Conservation (phyloP, 2,888 invertebrate species). For the Drosophila meridionalis region DNA sequence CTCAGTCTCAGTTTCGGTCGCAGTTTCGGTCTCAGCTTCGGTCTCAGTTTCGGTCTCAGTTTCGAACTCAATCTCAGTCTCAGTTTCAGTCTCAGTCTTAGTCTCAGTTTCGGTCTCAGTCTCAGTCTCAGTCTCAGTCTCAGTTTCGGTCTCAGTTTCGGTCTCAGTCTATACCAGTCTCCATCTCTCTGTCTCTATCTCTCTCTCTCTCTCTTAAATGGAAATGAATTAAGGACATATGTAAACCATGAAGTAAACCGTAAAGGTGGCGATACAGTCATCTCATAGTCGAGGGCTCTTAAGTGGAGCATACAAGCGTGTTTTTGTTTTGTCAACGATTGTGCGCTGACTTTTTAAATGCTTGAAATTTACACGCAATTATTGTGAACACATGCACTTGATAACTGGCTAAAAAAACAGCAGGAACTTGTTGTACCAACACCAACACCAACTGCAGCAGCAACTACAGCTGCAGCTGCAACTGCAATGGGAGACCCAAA, state of each 20-base stretch:
- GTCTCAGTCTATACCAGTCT: not conserved
- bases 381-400: conserved; percentile 54
- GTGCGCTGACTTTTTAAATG: conserved; percentile 44
- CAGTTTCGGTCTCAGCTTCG: not conserved
- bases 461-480: conserved; percentile 24
- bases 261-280: not conserved
- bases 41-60: not conserved
- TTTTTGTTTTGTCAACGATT: conserved; percentile 19
- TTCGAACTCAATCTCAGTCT: not conserved
- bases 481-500: conserved; percentile 17
- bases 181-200: not conserved
- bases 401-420: conserved; percentile 29
- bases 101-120: not conserved
- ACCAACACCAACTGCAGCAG: conserved; percentile 13
- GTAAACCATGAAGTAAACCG: conserved; percentile 1
- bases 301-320: not conserved
- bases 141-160: not conserved
- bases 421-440: conserved; percentile 19
- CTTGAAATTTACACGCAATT: conserved; percentile 67
- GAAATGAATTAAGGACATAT: conserved; percentile 1
- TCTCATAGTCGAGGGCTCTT: conserved; percentile 23
- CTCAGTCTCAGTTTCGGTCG: not conserved
- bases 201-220: not conserved
- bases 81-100: not conserved
- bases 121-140: not conserved